Base-by-base conservation (phyloP, 2,797 vertebrate species). In the Morus bassanus region DNA sequence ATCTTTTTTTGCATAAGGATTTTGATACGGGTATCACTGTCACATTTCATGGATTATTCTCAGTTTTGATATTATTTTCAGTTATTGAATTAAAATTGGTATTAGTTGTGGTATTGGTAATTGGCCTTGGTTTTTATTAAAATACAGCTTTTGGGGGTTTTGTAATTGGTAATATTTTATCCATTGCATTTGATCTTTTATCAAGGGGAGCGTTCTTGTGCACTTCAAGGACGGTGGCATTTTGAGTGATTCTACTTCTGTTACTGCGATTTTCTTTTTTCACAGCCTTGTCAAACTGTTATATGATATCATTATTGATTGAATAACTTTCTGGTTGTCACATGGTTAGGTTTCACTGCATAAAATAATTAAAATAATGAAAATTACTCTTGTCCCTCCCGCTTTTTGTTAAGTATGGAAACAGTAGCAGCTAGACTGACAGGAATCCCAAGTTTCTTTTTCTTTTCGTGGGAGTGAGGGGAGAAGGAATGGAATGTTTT, bases 361-460 rank as follows among this genome's bases (percentile, higher is more conserved):
- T 83, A 77, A 88, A 95, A 82, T 4, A 95, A 82, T 88, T 89
- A 90, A 82, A 96, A 93, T 96, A 77, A 89, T 89, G 45, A 92
- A 93, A 97, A 84, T 89, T 73, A 51, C 8, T 85, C 54, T 91
- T 1, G 0, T 92, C 14, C 9, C 70, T 85, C 23, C 43, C 64
- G 60, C 46, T 93, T 91, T 90, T 91, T 91, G 59, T 95, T 88
- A 57, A 89, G 73, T 91, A 59, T 50, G 51, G 93, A 70, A 94
- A 61, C 30, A 72, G 25, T 77, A 94, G n/a, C 37, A 88, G n/a
- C 56, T 65, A 68, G 22, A 59, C 54, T 81, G 54, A 70, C 35
- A 81, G 54, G 65, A 59, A 72, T 67, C 60, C 11, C 21, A 7
- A 11, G 51, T 91, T 61, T 53, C n/a, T 54, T 70, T 91, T 78